Evolutionary conservation across 2,797 vertebrate genomes (phyloP), one percentile per base, ranked within the genome.

Genomic region (Myotis findleyi): DNA sequence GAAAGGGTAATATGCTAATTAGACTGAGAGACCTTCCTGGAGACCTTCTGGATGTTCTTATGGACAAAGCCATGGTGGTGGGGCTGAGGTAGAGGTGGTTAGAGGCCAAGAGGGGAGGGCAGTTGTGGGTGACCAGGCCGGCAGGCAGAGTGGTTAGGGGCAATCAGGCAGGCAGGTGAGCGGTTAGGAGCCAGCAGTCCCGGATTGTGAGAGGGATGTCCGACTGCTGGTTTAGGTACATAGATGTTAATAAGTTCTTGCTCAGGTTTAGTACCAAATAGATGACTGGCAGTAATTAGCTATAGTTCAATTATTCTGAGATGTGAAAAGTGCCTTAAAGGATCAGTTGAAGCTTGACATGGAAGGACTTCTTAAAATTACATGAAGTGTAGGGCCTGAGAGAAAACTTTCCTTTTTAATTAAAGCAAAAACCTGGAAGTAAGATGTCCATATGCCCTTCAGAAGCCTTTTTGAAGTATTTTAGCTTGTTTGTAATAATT

Each of bases 351-450:
- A 59, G 30, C 27, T 85, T 91, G 71, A 59, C 59, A 53, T 51
- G 20, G 20, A 77, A 91, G 38, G 53, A 88, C 47, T 72, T 88
- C 59, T 92, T 89, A 94, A 85, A 94, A 93, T 76, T 93, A 66
- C 47, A 53, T 38, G 16, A 93, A 76, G 59, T 14, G 0, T 51
- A 64, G 33, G 20, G 1, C 53, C 86, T 91, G 55, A n/a, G 21
- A 88, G 51, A 49, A 88, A 90, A 16, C 38, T 89, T 82, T 68
- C 20, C 55, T 92, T 89, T 77, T 14, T 85, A 64, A 87, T 80
- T 76, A 91, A 85, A 44, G 79, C 55, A 88, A 91, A 93, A 92
- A 49, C 23, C 44, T 76, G 27, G 41, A 51, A 75, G 18, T 80
- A 41, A 91, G 79, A 72, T 77, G 18, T 77, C 33, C 23, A 30